These are phyloP conservation scores for Aurelia sp. DNA, from an alignment of 30 jellyfish, hydroid and myxozoan genomes.

Conservation along the genomic window DNA sequence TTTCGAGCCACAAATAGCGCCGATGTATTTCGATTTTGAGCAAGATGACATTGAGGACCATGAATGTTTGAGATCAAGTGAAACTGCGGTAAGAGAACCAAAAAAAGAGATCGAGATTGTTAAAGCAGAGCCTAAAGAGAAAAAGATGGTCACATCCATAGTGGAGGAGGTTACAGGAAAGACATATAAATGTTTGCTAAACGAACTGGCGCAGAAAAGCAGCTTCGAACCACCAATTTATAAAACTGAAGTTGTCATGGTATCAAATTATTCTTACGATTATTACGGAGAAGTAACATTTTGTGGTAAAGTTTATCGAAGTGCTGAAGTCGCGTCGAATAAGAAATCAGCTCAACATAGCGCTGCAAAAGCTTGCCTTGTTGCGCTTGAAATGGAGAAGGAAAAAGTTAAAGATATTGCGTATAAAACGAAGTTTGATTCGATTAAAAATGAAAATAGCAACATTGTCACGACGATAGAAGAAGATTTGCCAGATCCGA, in stretches of 20 bases:
- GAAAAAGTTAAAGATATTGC: not conserved
- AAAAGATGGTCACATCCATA: not conserved
- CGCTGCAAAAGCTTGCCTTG: constrained; percentile 42
- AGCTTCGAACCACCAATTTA: not conserved
- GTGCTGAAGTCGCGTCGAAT: not conserved
- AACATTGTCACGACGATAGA: not conserved
- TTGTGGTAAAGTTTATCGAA: not conserved
- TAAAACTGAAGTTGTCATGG: not conserved
- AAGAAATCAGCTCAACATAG: constrained; percentile 41
- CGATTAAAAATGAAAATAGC: constrained; percentile 1
- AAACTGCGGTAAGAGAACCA: not conserved
- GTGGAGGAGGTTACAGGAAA: constrained; percentile 17
- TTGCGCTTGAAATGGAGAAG: constrained; percentile 18
- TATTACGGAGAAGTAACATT: constrained; percentile 12
- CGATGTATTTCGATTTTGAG: constrained; percentile 35
- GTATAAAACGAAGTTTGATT: too few species aligned
- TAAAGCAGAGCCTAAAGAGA: not conserved
- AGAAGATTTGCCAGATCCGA: not conserved
- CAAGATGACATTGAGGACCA: constrained; percentile 16
- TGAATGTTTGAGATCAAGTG: not conserved
- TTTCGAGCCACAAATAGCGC: constrained; percentile 5
- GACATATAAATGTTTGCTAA: constrained; percentile 7
- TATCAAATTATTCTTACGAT: not conserved
- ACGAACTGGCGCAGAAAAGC: constrained; percentile 14
- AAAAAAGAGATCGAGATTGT: not conserved